Percentiles rank a stretch among this genome's conserved stretches.
phyloP scores from a whole-genome alignment of 2,113 vertebrate species.

The Martes martes region DNA sequence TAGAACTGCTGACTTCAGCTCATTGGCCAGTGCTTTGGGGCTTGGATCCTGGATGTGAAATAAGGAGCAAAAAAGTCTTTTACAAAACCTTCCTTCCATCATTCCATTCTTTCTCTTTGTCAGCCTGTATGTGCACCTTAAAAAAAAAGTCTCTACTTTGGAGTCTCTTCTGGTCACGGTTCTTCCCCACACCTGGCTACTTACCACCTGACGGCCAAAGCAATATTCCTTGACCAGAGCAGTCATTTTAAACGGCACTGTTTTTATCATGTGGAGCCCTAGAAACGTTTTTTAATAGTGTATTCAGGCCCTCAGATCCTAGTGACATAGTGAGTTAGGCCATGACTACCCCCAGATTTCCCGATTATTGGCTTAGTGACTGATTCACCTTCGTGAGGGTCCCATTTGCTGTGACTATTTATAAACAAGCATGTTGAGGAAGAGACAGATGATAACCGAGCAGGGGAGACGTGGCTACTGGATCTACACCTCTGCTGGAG shows the following conservation, averaged over 20 bases:
- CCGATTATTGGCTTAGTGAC: not conserved
- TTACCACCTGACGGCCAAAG: slow-evolving; percentile 74
- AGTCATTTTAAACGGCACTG: slow-evolving; percentile 60
- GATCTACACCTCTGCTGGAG: not conserved
- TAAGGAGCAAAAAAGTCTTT: slow-evolving; percentile 55
- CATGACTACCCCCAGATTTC: not conserved
- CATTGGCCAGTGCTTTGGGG: slow-evolving; percentile 44
- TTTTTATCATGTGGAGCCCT: slow-evolving; percentile 20
- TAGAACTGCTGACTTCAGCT: slow-evolving; percentile 83
- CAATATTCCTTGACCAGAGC: slow-evolving; percentile 73
- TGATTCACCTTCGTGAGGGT: not conserved
- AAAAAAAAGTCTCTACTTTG: slow-evolving; percentile 15
- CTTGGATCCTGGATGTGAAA: slow-evolving; percentile 47
- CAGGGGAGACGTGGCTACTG: not conserved
- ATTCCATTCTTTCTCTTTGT: slow-evolving; percentile 5
- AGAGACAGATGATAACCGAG: not conserved
- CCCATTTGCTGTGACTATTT: not conserved
- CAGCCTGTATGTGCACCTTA: slow-evolving; percentile 1
- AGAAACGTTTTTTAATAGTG: not conserved
- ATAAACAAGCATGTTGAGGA: not conserved
- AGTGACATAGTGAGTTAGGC: not conserved
- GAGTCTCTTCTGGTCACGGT: slow-evolving; percentile 61
- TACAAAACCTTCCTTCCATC: slow-evolving; percentile 49
- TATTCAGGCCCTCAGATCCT: not conserved
- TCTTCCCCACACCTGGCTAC: slow-evolving; percentile 74